Conservation (phyloP, 2,113 vertebrate species). For the Ornithorhynchus anatinus region DNA sequence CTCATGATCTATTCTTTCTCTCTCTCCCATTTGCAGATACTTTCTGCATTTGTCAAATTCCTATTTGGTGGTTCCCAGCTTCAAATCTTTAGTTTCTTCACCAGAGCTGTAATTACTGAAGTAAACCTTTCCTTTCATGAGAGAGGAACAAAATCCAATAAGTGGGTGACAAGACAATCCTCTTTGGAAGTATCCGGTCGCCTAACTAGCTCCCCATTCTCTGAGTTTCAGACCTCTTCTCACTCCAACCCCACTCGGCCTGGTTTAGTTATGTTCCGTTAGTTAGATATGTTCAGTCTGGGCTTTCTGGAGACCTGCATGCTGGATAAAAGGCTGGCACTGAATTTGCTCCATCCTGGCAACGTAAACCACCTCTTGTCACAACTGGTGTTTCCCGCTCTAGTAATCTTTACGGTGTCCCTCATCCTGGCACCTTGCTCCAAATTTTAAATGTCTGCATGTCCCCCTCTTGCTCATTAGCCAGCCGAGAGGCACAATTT, state of each 20-base stretch:
- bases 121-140: too few relatives aligned
- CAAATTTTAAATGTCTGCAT: slow-evolving; percentile 36
- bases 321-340: neutral
- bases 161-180: too few relatives aligned
- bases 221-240: neutral
- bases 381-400: slow-evolving; percentile 36
- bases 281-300: neutral
- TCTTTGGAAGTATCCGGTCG: too few relatives aligned
- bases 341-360: slow-evolving; percentile 3
- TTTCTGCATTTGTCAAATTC: accelerated
- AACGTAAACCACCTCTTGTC: slow-evolving; percentile 3
- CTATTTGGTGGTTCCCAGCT: neutral
- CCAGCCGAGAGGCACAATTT: slow-evolving; percentile 29
- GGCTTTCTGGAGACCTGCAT: neutral
- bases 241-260: neutral
- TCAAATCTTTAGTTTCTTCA: neutral
- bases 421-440: slow-evolving; percentile 41
- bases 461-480: slow-evolving; percentile 44
- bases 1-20: too few relatives aligned
- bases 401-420: slow-evolving; percentile 24
- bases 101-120: too few relatives aligned
- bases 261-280: too few relatives aligned
- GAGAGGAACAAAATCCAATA: too few relatives aligned
- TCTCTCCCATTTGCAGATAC: neutral
- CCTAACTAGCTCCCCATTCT: neutral